These are phyloP conservation scores for Drosophila paramelanica DNA, from an alignment of 2,888 invertebrate species.

Conservation along the genomic window DNA sequence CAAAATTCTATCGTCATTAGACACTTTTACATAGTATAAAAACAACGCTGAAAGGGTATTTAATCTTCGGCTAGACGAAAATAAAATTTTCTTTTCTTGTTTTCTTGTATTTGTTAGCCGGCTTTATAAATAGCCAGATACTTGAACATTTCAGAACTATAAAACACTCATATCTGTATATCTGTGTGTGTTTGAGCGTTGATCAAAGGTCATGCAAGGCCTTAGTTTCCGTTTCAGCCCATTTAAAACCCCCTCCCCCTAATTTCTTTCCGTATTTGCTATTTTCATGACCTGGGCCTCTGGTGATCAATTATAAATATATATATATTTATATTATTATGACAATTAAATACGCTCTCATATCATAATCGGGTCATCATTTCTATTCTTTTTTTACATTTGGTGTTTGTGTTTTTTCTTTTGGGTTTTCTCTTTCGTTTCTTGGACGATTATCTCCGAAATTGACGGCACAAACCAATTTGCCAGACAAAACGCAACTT, in stretches of 20 bases:
- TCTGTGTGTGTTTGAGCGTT: slow-evolving; percentile 22
- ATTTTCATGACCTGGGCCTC: slow-evolving; percentile 16
- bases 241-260: background rate
- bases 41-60: background rate
- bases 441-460: slow-evolving; percentile 32
- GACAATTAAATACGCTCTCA: slow-evolving; percentile 47
- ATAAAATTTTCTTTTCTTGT: slow-evolving; percentile 4
- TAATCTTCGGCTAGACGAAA: background rate
- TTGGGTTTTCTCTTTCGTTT: slow-evolving; percentile 44
- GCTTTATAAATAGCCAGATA: slow-evolving; percentile 59
- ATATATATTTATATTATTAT: slow-evolving; percentile 13
- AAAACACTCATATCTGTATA: slow-evolving; percentile 21
- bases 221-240: slow-evolving; percentile 30
- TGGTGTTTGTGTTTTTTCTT: background rate
- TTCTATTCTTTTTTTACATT: background rate
- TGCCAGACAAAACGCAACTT: slow-evolving; percentile 43
- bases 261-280: slow-evolving; percentile 18
- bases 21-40: too few species aligned
- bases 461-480: slow-evolving; percentile 45
- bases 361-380: slow-evolving; percentile 67
- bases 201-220: slow-evolving; percentile 53
- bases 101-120: slow-evolving; percentile 36
- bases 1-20: too few species aligned
- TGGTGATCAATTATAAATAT: slow-evolving; percentile 25
- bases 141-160: slow-evolving; percentile 37